Evolutionary conservation across 2,797 vertebrate genomes (phyloP).

Genomic region (Nasua narica): DNA sequence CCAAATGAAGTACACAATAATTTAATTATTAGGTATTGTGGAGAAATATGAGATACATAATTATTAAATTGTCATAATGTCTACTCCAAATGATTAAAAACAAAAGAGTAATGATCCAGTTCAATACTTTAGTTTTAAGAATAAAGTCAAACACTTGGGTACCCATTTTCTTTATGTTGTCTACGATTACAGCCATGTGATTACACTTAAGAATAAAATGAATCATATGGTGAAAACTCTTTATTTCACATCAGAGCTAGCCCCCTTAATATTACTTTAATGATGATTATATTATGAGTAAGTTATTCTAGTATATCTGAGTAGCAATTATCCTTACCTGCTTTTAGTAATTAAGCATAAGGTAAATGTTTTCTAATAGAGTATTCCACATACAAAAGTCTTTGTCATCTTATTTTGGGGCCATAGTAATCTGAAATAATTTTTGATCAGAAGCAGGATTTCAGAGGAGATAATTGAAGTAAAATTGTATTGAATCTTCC

Average conservation of each 20-base stretch:
- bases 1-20: not conserved
- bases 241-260: conserved; percentile 62
- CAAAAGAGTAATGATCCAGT: not conserved
- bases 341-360: conserved; percentile 68
- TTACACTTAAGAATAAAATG: conserved; percentile 73
- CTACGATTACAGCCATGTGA: conserved; percentile 28
- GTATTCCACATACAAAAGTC: conserved; percentile 42
- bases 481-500: conserved; percentile 43
- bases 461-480: conserved; percentile 56
- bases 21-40: not conserved
- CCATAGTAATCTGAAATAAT: conserved; percentile 66
- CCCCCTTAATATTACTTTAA: conserved; percentile 79
- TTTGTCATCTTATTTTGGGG: conserved; percentile 72
- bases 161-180: conserved; percentile 45
- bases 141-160: conserved; percentile 51
- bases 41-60: not conserved
- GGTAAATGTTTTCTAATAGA: conserved; percentile 73
- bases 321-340: conserved; percentile 76
- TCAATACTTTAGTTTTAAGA: conserved; percentile 56
- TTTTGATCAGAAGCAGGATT: conserved; percentile 70
- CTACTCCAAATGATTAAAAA: not conserved
- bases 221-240: conserved; percentile 68
- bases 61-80: not conserved
- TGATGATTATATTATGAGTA: conserved; percentile 79
- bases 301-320: conserved; percentile 76